These are phyloP conservation scores for Apostichopus californicus DNA, from an alignment of 35 echinoderm and acorn worm species.

Conservation along the genomic window DNA sequence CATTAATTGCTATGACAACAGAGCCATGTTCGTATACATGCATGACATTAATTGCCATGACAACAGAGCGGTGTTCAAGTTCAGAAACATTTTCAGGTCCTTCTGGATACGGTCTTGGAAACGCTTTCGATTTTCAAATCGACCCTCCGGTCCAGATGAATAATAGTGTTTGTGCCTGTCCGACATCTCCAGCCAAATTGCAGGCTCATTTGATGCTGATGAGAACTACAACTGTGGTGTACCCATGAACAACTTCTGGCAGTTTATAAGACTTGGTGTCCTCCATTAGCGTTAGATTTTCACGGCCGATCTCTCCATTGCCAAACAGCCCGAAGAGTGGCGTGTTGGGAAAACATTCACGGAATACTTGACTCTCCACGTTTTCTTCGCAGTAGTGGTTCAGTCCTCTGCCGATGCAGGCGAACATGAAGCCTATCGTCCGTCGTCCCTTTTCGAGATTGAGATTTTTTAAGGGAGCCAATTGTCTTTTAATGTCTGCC, in stretches of 20 bases:
- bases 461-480: slow-evolving; percentile 65
- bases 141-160: too few species aligned
- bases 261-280: not conserved
- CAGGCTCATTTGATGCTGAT: slow-evolving; percentile 30
- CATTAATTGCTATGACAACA: too few species aligned
- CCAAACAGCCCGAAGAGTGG: slow-evolving; percentile 93
- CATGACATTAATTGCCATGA: too few species aligned
- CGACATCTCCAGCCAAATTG: too few species aligned
- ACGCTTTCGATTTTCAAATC: too few species aligned
- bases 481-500: slow-evolving; percentile 49
- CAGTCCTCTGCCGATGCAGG: slow-evolving; percentile 76
- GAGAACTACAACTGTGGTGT: slow-evolving; percentile 37
- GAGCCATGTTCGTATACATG: too few species aligned
- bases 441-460: slow-evolving; percentile 53
- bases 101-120: too few species aligned
- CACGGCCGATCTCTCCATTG: slow-evolving; percentile 87
- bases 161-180: too few species aligned
- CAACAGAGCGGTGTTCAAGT: too few species aligned
- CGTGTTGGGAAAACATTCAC: slow-evolving; percentile 72
- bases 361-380: slow-evolving; percentile 89
- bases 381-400: slow-evolving; percentile 64
- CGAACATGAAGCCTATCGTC: slow-evolving; percentile 93
- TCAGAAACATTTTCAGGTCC: too few species aligned
- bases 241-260: slow-evolving; percentile 54
- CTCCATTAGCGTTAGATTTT: slow-evolving; percentile 56